These are phyloP conservation scores for Panagrolaimus sp. DNA, from an alignment of 1,140 invertebrate species.

Conservation along the genomic window DNA sequence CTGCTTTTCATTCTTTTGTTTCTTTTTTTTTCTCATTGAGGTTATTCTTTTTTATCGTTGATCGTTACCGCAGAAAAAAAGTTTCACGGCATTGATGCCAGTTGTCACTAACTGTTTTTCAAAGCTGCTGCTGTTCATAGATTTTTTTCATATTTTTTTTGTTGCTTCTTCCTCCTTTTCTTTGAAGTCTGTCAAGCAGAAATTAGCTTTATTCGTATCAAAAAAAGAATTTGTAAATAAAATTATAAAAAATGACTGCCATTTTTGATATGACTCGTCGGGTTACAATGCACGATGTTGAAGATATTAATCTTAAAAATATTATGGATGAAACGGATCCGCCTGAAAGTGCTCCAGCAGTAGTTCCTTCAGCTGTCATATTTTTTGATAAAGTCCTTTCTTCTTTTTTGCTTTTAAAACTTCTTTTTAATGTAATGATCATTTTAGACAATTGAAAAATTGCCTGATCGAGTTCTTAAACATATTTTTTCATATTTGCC, in stretches of 20 bases:
- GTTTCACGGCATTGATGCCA: not conserved
- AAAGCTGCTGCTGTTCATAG: too few relatives aligned
- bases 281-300: constrained; percentile 24
- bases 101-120: not conserved
- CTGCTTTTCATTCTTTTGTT: not conserved
- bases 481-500: constrained; percentile 88
- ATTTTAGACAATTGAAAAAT: constrained; percentile 71
- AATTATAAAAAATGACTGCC: constrained; percentile 14
- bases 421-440: constrained; percentile 3
- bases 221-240: constrained; percentile 13
- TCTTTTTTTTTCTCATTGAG: not conserved
- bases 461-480: constrained; percentile 90
- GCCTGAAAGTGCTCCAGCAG: constrained; percentile 5
- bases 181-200: not conserved
- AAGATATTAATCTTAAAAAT: constrained; percentile 11
- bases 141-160: constrained; percentile 18
- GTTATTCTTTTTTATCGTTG: not conserved
- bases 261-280: constrained; percentile 33
- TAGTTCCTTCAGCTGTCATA: constrained; percentile 1
- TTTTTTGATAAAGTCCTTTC: not conserved
- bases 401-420: too few relatives aligned
- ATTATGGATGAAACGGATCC: not conserved
- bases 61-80: not conserved
- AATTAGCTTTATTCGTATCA: not conserved
- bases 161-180: not conserved